phyloP scores from a whole-genome alignment of 2,797 vertebrate species.

The Heliangelus exortis region DNA sequence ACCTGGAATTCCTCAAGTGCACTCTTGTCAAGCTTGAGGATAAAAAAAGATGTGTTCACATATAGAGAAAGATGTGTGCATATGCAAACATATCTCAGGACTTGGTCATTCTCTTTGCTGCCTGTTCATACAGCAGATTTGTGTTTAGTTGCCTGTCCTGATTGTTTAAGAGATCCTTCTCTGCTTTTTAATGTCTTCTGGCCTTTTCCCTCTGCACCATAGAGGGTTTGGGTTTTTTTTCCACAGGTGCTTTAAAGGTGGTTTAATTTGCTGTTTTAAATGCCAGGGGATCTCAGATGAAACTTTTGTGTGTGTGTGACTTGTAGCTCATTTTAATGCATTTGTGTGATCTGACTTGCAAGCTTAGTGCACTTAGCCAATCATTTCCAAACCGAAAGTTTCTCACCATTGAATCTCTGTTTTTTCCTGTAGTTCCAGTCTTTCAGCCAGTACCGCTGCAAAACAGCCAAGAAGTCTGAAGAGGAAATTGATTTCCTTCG shows the following conservation, averaged over 20 bases:
- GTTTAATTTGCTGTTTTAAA: background rate
- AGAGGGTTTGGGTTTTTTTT: background rate
- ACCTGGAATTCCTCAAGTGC: background rate
- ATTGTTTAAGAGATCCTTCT: background rate
- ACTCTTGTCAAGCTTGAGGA: background rate
- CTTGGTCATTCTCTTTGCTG: background rate
- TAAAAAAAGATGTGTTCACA: background rate
- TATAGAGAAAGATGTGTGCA: background rate
- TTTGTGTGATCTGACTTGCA: background rate
- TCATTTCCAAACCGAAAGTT: background rate
- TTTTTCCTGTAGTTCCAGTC: slow-evolving; percentile 89
- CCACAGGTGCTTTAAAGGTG: background rate
- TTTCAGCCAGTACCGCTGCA: slow-evolving; percentile 98
- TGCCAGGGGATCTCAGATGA: background rate
- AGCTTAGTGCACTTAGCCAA: background rate
- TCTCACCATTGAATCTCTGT: background rate
- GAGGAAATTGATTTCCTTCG: slow-evolving; percentile 98
- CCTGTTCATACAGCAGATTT: background rate
- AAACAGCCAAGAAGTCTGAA: slow-evolving; percentile 96
- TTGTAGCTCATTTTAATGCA: background rate
- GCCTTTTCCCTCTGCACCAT: background rate
- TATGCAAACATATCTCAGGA: background rate
- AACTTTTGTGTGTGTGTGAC: background rate
- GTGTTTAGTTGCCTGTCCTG: background rate
- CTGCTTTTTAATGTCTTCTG: background rate